Evolutionary conservation across 2,113 vertebrate species (phyloP).

Genomic region (Desmodus rotundus): DNA sequence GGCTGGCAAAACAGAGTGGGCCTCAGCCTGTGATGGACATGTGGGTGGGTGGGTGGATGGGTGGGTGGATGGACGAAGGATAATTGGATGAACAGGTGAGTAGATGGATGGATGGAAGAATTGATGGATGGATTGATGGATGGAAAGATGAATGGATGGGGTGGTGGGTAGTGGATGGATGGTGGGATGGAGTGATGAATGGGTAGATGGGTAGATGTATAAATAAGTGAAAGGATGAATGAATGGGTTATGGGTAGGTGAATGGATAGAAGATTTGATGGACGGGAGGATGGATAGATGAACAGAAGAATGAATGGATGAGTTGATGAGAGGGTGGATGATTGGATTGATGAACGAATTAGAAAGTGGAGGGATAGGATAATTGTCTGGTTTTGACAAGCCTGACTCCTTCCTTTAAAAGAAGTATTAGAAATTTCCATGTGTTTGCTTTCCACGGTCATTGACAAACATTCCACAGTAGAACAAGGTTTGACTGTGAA

Average conservation of each 20-base stretch:
- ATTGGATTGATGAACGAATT: neutral
- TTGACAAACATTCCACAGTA: neutral
- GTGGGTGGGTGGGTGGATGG: neutral
- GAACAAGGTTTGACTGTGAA: neutral
- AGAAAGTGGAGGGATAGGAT: neutral
- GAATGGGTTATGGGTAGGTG: neutral
- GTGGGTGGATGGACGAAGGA: fast-evolving
- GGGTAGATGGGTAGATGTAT: neutral
- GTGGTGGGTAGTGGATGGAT: neutral
- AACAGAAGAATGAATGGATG: no score
- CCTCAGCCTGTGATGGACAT: neutral
- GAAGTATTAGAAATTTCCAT: neutral
- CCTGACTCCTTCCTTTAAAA: neutral
- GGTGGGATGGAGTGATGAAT: no score
- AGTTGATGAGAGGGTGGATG: no score
- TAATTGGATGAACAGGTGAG: fast-evolving
- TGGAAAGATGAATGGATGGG: neutral
- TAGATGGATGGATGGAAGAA: neutral
- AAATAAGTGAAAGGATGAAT: neutral
- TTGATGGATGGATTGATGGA: fast-evolving
- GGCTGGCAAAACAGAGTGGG: neutral
- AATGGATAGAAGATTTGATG: neutral
- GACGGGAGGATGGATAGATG: fast-evolving
- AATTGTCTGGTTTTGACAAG: neutral
- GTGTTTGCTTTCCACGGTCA: neutral